A percentile compares a stretch with the other conserved stretches of the same genome.
phyloP scores from a whole-genome alignment of 2,888 invertebrate genomes.

The Caenorhabditis angaria region DNA sequence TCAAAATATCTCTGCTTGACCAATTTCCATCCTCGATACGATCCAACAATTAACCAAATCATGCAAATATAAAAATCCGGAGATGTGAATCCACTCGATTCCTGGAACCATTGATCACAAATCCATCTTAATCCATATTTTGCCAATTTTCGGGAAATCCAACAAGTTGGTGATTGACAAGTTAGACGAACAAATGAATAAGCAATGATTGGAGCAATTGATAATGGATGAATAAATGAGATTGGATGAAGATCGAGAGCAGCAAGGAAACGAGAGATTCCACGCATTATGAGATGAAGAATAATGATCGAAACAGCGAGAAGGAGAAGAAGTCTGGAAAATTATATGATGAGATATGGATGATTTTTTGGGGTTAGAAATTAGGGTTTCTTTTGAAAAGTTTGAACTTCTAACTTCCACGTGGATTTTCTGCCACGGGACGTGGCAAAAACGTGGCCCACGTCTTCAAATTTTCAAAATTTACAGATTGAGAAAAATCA shows the following conservation, averaged over 20 bases:
- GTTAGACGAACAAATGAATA: conserved; percentile 33
- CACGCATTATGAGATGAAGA: conserved; percentile 58
- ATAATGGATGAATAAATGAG: conserved; percentile 59
- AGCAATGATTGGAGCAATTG: conserved; percentile 53
- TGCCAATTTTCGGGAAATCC: conserved; percentile 21
- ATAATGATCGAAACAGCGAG: conserved; percentile 48
- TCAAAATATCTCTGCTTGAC: conserved; percentile 50
- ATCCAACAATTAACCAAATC: conserved; percentile 53
- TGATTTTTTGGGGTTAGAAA: no score
- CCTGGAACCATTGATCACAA: conserved; percentile 45
- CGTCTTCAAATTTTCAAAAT: no score
- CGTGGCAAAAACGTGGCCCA: no score
- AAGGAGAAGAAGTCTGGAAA: conserved; percentile 49
- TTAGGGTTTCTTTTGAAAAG: no score
- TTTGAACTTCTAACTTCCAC: no score
- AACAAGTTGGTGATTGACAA: conserved; percentile 38
- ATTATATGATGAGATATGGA: no score
- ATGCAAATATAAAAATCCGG: conserved; percentile 50
- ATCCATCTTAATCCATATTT: conserved; percentile 40
- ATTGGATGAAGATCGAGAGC: conserved; percentile 60
- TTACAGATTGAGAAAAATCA: background rate
- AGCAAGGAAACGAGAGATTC: conserved; percentile 63
- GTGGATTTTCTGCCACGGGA: no score
- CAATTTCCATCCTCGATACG: conserved; percentile 54
- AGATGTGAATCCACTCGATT: conserved; percentile 18